Evolutionary conservation across 2,797 vertebrate species (phyloP).

Genomic region (Amphiprion clarkii): DNA sequence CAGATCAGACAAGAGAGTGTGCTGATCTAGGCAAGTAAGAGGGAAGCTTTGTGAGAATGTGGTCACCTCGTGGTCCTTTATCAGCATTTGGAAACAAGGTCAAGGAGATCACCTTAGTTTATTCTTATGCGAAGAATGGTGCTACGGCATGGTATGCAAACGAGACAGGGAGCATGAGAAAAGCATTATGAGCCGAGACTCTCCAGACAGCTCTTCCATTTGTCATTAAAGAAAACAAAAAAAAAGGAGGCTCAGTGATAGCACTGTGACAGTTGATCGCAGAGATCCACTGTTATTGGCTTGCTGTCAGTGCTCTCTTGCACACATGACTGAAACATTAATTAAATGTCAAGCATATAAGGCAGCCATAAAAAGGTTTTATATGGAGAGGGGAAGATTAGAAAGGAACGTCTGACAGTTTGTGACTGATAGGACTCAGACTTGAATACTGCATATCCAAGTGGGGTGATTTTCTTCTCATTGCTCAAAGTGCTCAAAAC

Average conservation of each 20-base stretch:
- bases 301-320: constrained; percentile 63
- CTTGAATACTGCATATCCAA: constrained; percentile 33
- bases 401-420: constrained; percentile 52
- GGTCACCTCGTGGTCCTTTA: constrained; percentile 63
- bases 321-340: constrained; percentile 69
- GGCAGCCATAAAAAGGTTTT: constrained; percentile 50
- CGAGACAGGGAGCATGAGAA: constrained; percentile 38
- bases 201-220: constrained; percentile 38
- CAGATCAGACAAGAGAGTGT: constrained; percentile 65
- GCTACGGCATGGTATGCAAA: constrained; percentile 60
- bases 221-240: constrained; percentile 41
- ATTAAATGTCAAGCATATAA: constrained; percentile 74
- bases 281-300: constrained; percentile 64
- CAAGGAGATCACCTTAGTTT: constrained; percentile 54
- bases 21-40: constrained; percentile 66
- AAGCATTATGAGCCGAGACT: constrained; percentile 33
- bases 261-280: constrained; percentile 61
- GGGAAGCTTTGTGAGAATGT: constrained; percentile 66
- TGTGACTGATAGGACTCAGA: constrained; percentile 62
- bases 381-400: constrained; percentile 54
- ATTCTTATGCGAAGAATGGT: constrained; percentile 51
- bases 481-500: constrained; percentile 33
- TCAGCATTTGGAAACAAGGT: constrained; percentile 67
- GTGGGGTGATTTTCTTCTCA: constrained; percentile 30
- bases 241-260: constrained; percentile 44